Base-by-base conservation (phyloP, 2,113 vertebrate genomes). In the Gallinago jamesoni region DNA sequence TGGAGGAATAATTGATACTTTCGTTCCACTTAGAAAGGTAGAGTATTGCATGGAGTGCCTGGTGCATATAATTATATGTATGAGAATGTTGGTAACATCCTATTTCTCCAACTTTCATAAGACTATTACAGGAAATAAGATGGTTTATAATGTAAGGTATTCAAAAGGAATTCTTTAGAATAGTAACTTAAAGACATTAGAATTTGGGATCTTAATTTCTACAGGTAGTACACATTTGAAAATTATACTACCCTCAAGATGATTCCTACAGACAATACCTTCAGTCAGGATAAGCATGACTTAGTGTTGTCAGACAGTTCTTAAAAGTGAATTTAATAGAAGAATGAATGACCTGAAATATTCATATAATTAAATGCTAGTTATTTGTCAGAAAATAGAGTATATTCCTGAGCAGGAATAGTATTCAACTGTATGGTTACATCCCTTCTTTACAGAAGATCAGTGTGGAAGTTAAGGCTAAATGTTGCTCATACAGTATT, bases 11-110 rank as follows among this genome's bases (percentile, higher is more conserved):
- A 95, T 99, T 90, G 99, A 99, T 78, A 98, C 97, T 67, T 99
- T 99, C 97, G 96, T 95, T 84, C 99, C 99, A 13, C 97, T 98
- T 59, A 98, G 98, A 97, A 98, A 99, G 99, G 99, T 99, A 98
- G 37, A 76, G 90, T 95, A 69, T 63, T 88, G 69, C 47, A 63
- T 13, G 81, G 39, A 53, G 37, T 94, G 62, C 41, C 45, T 81
- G 37, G 33, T 93, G 31, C 18, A 24, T 74, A 2, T 57, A 66
- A 45, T 73, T 56, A 39, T 6, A 28, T 41, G 16, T 19, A 57
- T 57, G 25, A 84, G 55, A 81, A 66, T 8, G 22, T 19, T 67
- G 47, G 35, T 77, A 69, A 48, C 6, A 27, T 77, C 39, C 62
- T 82, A 16, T 17, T 93, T 79, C 47, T 67, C 19, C n/a, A 84